Base-by-base conservation (phyloP, 2,888 invertebrate genomes). In the Argyra leucocephala region DNA sequence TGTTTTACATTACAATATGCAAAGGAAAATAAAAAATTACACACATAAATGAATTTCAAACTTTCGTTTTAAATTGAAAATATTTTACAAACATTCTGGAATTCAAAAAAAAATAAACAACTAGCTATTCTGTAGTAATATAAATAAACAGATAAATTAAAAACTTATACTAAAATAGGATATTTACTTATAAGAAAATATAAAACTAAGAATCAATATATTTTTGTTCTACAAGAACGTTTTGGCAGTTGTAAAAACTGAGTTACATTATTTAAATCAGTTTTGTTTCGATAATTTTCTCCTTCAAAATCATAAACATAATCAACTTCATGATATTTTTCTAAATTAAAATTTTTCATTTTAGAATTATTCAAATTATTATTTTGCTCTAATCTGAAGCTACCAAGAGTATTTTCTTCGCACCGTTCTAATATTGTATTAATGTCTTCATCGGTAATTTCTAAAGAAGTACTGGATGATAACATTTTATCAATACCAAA, bases 221-320 rank as follows among this genome's bases (percentile, higher is more conserved):
- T 31, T 31, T 96, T 97, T 7, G 96, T 96, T 81, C 96, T 97
- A 65, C 97, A 84, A 78, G 97, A 96, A 70, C 97, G 85, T 79
- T 97, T 97, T 0, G 96, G 96, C 0, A 96, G 96, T n/a, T n/a
- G n/a, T n/a, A n/a, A n/a, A n/a, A n/a, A n/a, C 77, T 97, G 96
- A 72, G 97, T 96, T 96, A 96, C 88, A 63, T 4, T n/a, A 88
- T 82, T 64, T 57, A 86, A 82, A 77, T 90, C 91, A 73, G 91
- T 91, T 73, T 91, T 92, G 76, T 91, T 91, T 69, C 91, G 84
- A 80, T 95, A 97, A 82, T 96, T 95, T 81, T 96, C 93, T 2
- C 96, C 96, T 83, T 97, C 96, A 81, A 96, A 97, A 75, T 95
- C 89, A 78, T 96, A 95, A 3, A 94, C 90, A 1, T 91, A 92